phyloP scores from a whole-genome alignment of 2,113 vertebrate genomes.

The Okapia johnstoni region DNA sequence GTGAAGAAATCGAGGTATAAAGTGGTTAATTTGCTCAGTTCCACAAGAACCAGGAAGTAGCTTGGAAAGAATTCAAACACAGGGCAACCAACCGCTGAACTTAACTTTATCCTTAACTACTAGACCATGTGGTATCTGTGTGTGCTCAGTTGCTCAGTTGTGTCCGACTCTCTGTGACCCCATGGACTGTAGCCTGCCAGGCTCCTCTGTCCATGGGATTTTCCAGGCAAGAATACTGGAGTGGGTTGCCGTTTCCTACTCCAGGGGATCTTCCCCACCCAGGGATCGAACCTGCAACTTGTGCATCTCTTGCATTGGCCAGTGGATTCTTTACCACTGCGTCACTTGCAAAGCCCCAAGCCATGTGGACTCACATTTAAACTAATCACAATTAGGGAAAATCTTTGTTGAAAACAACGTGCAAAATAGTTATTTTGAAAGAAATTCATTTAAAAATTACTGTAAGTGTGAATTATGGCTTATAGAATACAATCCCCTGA shows the following conservation, averaged over 20 bases:
- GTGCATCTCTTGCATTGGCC: neutral
- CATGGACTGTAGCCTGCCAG: neutral
- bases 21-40: slow-evolving; percentile 30
- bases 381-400: neutral
- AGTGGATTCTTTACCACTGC: neutral
- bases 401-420: neutral
- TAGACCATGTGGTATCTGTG: neutral
- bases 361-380: neutral
- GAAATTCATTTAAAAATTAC: neutral
- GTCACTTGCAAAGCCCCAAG: neutral
- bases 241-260: neutral
- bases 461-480: neutral
- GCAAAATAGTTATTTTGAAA: slow-evolving; percentile 3
- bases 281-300: neutral
- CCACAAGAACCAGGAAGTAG: neutral
- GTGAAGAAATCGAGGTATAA: slow-evolving; percentile 26
- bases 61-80: neutral
- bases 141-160: neutral
- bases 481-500: neutral
- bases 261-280: neutral
- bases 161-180: neutral
- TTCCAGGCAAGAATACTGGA: neutral
- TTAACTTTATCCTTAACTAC: neutral
- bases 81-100: neutral
- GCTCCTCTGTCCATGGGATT: neutral